These are phyloP conservation scores for Agrochola litura DNA, from an alignment of 2,888 invertebrate genomes.

Conservation along the genomic window DNA sequence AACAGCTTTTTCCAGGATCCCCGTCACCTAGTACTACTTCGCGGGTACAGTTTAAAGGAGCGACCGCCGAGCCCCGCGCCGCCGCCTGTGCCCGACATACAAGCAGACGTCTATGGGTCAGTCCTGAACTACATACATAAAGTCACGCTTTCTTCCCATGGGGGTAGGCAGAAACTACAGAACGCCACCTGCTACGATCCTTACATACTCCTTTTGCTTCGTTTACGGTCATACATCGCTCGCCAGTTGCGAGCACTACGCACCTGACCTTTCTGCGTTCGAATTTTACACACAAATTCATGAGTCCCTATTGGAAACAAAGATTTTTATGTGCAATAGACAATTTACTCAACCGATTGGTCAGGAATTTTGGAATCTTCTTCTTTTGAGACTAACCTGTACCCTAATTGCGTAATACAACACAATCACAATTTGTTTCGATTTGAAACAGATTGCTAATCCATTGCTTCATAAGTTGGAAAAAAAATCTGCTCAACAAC, in stretches of 20 bases:
- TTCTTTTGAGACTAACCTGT: too few species aligned
- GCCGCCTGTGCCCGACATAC: constrained; percentile 87
- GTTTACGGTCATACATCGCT: too few species aligned
- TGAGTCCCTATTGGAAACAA: background rate
- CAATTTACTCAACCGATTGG: background rate
- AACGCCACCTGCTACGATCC: background rate
- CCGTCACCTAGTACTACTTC: constrained; percentile 94
- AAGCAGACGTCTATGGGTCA: constrained; percentile 83
- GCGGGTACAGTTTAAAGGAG: constrained; percentile 93
- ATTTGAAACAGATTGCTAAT: too few species aligned
- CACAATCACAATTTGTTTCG: too few species aligned
- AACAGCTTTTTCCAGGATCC: constrained; percentile 89
- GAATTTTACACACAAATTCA: background rate
- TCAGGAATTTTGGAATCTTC: background rate
- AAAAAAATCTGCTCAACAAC: too few species aligned
- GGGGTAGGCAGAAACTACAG: background rate
- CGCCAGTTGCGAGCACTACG: background rate
- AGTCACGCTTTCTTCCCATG: background rate
- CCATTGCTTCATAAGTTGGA: too few species aligned
- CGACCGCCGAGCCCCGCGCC: constrained; percentile 92
- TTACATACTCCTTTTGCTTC: background rate
- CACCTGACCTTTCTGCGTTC: background rate
- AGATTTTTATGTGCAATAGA: background rate
- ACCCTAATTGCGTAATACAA: too few species aligned
- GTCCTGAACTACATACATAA: background rate